A percentile compares a stretch with the other conserved stretches of the same genome.
phyloP scores from a whole-genome alignment of 2,888 invertebrate species.

The Spicauda simplicius region DNA sequence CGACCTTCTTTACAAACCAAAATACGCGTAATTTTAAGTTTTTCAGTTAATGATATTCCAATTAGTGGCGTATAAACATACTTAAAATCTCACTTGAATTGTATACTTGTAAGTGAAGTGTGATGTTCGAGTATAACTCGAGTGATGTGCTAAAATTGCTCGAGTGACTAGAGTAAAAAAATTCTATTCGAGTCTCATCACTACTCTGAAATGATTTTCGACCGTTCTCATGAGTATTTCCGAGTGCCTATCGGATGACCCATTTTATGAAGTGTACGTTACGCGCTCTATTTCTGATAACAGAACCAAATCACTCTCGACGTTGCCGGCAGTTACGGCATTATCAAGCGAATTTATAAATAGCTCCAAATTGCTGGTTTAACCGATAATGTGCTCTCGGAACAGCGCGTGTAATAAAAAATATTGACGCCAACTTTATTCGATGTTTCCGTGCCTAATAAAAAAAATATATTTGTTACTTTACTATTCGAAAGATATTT shows the following conservation, averaged over 20 bases:
- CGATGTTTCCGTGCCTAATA: neutral
- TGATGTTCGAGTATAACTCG: too few species aligned
- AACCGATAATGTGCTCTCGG: conserved; percentile 19
- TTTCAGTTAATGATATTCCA: too few species aligned
- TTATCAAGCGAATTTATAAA: conserved; percentile 34
- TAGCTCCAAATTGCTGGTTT: conserved; percentile 31
- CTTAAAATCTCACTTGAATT: too few species aligned
- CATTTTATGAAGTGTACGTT: conserved; percentile 36
- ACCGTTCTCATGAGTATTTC: conserved; percentile 13
- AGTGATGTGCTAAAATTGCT: too few species aligned
- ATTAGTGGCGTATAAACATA: too few species aligned
- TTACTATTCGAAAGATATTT: too few species aligned
- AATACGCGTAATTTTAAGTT: too few species aligned
- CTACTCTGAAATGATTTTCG: neutral
- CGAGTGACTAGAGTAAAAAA: too few species aligned
- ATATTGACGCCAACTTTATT: neutral
- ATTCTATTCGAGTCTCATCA: too few species aligned
- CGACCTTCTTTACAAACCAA: too few species aligned
- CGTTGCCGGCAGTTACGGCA: conserved; percentile 5
- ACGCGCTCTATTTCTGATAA: conserved; percentile 38
- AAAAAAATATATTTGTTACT: neutral
- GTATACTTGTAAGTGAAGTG: too few species aligned
- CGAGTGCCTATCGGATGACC: conserved; percentile 35
- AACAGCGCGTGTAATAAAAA: conserved; percentile 12
- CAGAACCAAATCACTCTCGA: conserved; percentile 25